A percentile compares a stretch with the other conserved stretches of the same genome.
Evolutionary conservation across 2,113 vertebrate species (phyloP).

Genomic region (Mystacornis crossleyi): DNA sequence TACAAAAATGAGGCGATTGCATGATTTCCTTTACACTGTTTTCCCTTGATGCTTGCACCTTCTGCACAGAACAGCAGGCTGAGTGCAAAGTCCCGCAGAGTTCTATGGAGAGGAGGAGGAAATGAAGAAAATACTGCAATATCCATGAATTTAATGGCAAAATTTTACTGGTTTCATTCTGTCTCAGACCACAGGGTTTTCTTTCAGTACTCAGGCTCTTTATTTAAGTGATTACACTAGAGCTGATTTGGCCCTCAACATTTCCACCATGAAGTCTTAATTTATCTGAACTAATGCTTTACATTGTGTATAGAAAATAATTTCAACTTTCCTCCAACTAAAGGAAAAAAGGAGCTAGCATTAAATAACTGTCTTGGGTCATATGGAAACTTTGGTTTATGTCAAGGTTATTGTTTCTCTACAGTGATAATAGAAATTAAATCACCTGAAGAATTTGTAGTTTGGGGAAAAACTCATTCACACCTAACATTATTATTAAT

Average conservation of each 20-base stretch:
- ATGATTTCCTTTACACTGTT: not conserved
- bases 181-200: not conserved
- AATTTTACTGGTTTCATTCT: not conserved
- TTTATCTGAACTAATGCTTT: not conserved
- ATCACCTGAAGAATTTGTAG: not conserved
- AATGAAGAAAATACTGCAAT: not conserved
- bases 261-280: not conserved
- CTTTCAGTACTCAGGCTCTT: not conserved
- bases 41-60: not conserved
- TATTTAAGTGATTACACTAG: not conserved
- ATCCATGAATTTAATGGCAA: not conserved
- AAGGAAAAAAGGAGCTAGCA: not conserved
- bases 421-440: not conserved
- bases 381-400: not conserved
- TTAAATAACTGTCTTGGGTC: not conserved
- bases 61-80: not conserved
- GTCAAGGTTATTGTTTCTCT: not conserved
- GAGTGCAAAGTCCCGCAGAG: not conserved
- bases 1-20: not conserved
- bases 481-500: constrained; percentile 58
- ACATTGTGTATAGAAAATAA: not conserved
- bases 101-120: not conserved
- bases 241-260: not conserved
- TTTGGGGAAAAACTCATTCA: constrained; percentile 32
- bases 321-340: not conserved